These are phyloP conservation scores for Odontamblyopus rebecca DNA, from an alignment of 2,797 vertebrate genomes.

Conservation along the genomic window DNA sequence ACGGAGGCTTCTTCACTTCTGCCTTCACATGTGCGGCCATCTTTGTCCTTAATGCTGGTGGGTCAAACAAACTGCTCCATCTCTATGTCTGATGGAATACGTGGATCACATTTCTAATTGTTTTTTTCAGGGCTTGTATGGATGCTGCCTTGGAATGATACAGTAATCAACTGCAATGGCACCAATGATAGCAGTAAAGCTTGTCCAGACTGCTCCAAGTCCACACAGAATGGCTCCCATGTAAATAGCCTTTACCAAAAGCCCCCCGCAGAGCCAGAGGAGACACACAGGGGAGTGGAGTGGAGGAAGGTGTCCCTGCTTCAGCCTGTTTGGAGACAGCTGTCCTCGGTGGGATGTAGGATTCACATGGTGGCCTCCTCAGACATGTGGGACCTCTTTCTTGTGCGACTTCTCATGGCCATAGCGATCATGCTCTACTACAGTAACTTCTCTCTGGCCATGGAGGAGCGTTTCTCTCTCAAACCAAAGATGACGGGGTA, in stretches of 20 bases:
- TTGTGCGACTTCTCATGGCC: slow-evolving; percentile 90
- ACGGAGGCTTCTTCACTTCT: slow-evolving; percentile 89
- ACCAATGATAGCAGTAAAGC: slow-evolving; percentile 56
- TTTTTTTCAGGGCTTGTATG: slow-evolving; percentile 84
- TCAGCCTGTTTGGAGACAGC: slow-evolving; percentile 74
- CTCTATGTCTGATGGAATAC: not conserved
- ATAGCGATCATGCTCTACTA: slow-evolving; percentile 91
- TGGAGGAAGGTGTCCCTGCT: slow-evolving; percentile 53
- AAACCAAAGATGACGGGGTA: slow-evolving; percentile 87
- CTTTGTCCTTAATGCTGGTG: slow-evolving; percentile 91
- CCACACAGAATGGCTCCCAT: slow-evolving; percentile 54
- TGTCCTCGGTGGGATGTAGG: slow-evolving; percentile 75
- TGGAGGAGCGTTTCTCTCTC: slow-evolving; percentile 92
- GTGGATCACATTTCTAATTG: not conserved
- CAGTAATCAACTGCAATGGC: slow-evolving; percentile 32
- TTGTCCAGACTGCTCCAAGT: slow-evolving; percentile 35
- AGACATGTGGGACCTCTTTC: slow-evolving; percentile 89
- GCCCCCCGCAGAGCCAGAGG: not conserved
- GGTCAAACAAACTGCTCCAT: not conserved
- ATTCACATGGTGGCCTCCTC: slow-evolving; percentile 83
- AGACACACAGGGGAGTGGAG: slow-evolving; percentile 2
- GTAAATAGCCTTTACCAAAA: slow-evolving; percentile 26
- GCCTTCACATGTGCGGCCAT: slow-evolving; percentile 87
- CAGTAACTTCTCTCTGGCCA: slow-evolving; percentile 91
- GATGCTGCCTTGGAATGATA: slow-evolving; percentile 85